Evolutionary conservation across 2,113 vertebrate species (phyloP), one percentile per base, ranked within the genome.

Genomic region (Gobiocypris rarus): DNA sequence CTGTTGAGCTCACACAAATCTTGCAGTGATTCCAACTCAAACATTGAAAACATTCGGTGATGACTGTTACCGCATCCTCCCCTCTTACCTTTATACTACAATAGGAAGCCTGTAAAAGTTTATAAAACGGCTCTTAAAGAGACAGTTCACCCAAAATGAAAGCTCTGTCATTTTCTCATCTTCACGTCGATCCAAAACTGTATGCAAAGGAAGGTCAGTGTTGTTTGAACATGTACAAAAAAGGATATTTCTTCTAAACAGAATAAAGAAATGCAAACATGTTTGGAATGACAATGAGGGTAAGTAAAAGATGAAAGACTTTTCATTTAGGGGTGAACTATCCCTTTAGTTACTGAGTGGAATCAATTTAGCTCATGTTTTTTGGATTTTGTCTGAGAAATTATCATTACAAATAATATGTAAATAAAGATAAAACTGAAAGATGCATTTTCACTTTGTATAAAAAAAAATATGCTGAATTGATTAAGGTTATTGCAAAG

Each of bases 401-500:
- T 73, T 73, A 48, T 48, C 38, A 73, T 73, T 73, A 48, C 41
- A 73, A 26, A 73, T 73, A 48, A 48, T 6, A 73, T 73, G 70
- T 15, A 48, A 26, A 73, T 75, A 28, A 5, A 75, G 45, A 52
- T 52, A 28, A 75, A 31, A 52, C 8, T 31, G 2, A 75, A 75
- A 75, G 1, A 74, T 15, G 4, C 17, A n/a, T 58, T 73, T 79
- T 70, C 11, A 9, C 7, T 74, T 74, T 81, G 41, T 38, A 59
- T 69, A n/a, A n/a, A n/a, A 28, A 50, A 76, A 28, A 70, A 74
- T 8, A 8, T 41, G 8, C 52, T 71, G 61, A 71, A 71, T 85
- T 79, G 74, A 87, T 79, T 26, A 24, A 48, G 85, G 71, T 86
- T 75, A 31, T 74, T 87, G 48, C 34, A 85, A 78, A 82, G 75